phyloP scores from a whole-genome alignment of 37 sponge, comb jelly and placozoan genomes.

The Haliclona indistincta region DNA sequence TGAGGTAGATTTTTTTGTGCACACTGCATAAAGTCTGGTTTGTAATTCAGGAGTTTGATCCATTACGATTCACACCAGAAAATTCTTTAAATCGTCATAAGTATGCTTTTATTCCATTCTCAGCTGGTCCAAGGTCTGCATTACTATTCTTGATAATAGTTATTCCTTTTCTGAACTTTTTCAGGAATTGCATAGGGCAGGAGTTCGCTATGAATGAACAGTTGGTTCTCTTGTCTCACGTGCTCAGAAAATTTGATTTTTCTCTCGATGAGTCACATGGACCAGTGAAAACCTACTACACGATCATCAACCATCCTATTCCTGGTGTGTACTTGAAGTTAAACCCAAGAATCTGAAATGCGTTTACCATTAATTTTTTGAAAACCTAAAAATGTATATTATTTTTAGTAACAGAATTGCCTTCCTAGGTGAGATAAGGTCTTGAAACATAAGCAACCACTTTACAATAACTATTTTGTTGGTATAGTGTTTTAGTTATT shows the following conservation, averaged over 20 bases:
- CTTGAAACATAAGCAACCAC: too few species aligned
- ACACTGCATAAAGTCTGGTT: neutral
- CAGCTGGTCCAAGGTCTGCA: slow-evolving; percentile 90
- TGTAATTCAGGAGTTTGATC: slow-evolving; percentile 69
- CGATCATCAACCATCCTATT: slow-evolving; percentile 59
- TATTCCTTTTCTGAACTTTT: too few species aligned
- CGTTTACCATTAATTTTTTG: too few species aligned
- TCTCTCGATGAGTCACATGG: slow-evolving; percentile 32
- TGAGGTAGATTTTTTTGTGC: slow-evolving; percentile 61
- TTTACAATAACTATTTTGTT: too few species aligned
- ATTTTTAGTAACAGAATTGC: too few species aligned
- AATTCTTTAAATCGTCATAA: slow-evolving; percentile 60
- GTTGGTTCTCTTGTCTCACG: slow-evolving; percentile 45
- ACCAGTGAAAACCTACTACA: slow-evolving; percentile 30
- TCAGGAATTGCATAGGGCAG: slow-evolving; percentile 86
- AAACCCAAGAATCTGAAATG: slow-evolving; percentile 51
- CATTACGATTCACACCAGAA: slow-evolving; percentile 79
- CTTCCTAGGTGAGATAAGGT: too few species aligned
- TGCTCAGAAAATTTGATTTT: slow-evolving; percentile 67
- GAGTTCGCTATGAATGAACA: slow-evolving; percentile 84
- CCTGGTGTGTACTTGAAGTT: slow-evolving; percentile 64
- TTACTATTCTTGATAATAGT: too few species aligned
- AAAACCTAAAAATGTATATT: too few species aligned
- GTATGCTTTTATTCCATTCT: slow-evolving; percentile 83
- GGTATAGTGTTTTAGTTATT: too few species aligned